A percentile compares a stretch with the other conserved stretches of the same genome.
These are phyloP conservation scores for Falcunculus frontatus DNA, from an alignment of 2,113 vertebrate genomes.

Conservation along the genomic window DNA sequence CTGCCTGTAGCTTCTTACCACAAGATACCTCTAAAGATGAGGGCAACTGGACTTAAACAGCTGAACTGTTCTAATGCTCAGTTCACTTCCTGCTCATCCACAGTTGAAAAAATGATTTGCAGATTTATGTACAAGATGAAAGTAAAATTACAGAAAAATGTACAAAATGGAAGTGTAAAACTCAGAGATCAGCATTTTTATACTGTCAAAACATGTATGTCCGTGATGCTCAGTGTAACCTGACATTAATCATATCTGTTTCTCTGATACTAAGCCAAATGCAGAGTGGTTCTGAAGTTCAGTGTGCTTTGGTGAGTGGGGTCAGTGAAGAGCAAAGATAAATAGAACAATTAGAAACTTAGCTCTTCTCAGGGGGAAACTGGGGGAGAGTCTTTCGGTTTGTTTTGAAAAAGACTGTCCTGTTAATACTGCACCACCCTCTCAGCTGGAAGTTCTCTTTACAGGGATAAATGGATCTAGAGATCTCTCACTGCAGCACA, in stretches of 20 bases:
- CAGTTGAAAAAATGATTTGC: background rate
- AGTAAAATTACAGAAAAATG: background rate
- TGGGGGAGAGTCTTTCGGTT: background rate
- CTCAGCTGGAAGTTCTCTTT: background rate
- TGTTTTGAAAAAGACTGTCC: background rate
- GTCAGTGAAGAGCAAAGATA: background rate
- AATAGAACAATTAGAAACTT: background rate
- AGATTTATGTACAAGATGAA: background rate
- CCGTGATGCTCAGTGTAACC: background rate
- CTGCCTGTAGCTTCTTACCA: background rate
- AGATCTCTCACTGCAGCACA: background rate
- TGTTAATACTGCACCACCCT: background rate
- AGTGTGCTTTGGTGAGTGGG: background rate
- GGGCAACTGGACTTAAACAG: background rate
- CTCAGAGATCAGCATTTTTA: background rate
- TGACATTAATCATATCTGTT: background rate
- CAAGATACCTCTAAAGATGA: background rate
- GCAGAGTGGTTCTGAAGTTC: background rate
- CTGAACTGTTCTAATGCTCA: background rate
- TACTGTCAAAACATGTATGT: background rate
- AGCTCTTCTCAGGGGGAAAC: background rate
- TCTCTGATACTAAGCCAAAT: background rate
- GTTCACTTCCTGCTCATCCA: background rate
- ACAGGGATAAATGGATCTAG: background rate
- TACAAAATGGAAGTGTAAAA: background rate